Conservation (phyloP, 2,888 invertebrate species). For the Pherbina coryleti region DNA sequence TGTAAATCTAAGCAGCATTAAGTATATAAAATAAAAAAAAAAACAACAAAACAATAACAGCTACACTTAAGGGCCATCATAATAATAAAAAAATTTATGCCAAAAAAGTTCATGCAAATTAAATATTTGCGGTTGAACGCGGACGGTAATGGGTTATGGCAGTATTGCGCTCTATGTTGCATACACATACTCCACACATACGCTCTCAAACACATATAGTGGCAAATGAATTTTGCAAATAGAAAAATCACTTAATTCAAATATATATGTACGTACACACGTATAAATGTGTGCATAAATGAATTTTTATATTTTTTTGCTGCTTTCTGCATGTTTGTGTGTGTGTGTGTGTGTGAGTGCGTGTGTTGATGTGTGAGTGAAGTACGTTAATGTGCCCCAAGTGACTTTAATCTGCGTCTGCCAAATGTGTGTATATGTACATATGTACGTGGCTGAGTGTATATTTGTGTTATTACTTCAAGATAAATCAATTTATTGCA, state of each 20-base stretch:
- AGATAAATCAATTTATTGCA: constrained; percentile 62
- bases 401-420: constrained; percentile 2
- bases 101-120: constrained; percentile 56
- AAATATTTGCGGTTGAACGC: constrained; percentile 53
- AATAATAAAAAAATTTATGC: constrained; percentile 29
- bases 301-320: constrained; percentile 59
- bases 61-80: constrained; percentile 37
- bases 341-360: background rate
- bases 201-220: constrained; percentile 35
- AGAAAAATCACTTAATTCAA: constrained; percentile 60
- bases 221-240: constrained; percentile 53
- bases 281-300: constrained; percentile 57
- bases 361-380: background rate
- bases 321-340: constrained; percentile 46
- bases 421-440: background rate
- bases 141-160: constrained; percentile 42
- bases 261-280: constrained; percentile 39
- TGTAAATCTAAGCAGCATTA: constrained; percentile 53
- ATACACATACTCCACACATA: constrained; percentile 23
- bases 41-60: constrained; percentile 36
- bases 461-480: constrained; percentile 60
- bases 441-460: constrained; percentile 8
- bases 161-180: background rate
- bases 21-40: constrained; percentile 36
- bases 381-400: background rate